Evolutionary conservation across 2,888 invertebrate species (phyloP).

Genomic region (Cephus pygmeus): DNA sequence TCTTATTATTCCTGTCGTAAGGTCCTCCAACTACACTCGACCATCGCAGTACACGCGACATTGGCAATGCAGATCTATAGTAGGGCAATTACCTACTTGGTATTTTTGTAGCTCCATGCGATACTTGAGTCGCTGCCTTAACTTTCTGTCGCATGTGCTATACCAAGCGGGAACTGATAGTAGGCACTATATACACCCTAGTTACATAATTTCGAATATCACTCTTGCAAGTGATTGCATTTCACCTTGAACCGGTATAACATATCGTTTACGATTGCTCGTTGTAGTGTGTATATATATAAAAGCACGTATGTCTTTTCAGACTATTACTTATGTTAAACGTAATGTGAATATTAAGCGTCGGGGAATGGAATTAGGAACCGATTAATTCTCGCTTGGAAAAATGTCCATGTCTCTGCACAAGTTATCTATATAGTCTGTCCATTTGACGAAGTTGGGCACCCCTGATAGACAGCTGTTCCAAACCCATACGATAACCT

Average conservation of each 20-base stretch:
- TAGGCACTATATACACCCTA: neutral
- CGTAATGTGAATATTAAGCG: neutral
- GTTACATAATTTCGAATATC: neutral
- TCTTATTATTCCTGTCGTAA: neutral
- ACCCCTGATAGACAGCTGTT: constrained; percentile 63
- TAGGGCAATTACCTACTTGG: neutral
- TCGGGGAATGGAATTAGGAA: neutral
- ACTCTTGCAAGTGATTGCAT: neutral
- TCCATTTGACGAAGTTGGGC: constrained; percentile 41
- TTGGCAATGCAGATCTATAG: neutral
- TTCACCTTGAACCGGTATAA: neutral
- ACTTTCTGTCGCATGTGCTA: neutral
- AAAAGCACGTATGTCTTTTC: neutral
- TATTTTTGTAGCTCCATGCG: neutral
- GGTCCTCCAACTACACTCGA: neutral
- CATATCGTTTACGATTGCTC: neutral
- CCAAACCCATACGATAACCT: constrained; percentile 57
- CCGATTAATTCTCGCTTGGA: neutral
- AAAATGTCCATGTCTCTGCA: neutral
- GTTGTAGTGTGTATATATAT: neutral
- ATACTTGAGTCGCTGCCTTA: neutral
- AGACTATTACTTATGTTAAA: neutral
- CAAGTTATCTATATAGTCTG: neutral
- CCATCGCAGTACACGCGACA: neutral
- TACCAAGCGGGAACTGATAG: neutral